These are phyloP conservation scores for Corapipo altera DNA, from an alignment of 2,113 vertebrate genomes.

Conservation along the genomic window DNA sequence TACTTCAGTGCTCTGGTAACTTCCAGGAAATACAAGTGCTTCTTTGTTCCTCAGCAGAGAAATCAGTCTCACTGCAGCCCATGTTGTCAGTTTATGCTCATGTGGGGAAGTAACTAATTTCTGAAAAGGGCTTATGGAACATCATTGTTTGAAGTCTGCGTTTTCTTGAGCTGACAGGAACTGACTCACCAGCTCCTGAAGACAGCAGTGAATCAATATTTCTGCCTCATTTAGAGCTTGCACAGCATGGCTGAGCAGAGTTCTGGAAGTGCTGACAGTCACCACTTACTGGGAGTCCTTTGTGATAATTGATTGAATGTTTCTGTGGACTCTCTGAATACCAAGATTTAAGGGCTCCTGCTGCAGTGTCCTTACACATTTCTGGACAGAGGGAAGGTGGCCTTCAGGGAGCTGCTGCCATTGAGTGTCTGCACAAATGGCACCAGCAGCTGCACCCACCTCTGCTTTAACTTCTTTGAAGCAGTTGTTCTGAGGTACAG, in stretches of 20 bases:
- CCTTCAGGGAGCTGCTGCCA: background rate
- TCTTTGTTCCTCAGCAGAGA: background rate
- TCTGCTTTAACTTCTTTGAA: background rate
- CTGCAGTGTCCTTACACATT: background rate
- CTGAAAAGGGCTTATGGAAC: background rate
- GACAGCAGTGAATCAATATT: background rate
- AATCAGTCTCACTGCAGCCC: background rate
- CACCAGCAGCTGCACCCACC: background rate
- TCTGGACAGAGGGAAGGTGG: background rate
- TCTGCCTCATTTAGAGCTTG: background rate
- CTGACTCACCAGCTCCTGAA: background rate
- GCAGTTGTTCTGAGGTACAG: background rate
- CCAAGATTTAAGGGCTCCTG: background rate
- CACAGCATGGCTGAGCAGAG: background rate
- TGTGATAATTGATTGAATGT: background rate
- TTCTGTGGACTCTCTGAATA: background rate
- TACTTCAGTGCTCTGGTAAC: background rate
- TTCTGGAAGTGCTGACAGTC: background rate
- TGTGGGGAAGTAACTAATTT: background rate
- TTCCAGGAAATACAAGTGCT: background rate
- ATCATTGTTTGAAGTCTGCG: background rate
- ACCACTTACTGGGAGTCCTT: background rate
- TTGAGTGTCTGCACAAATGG: accelerated
- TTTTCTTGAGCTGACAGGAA: background rate
- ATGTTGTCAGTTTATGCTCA: background rate